phyloP scores from a whole-genome alignment of 2,113 vertebrate genomes.

The Lucifuga dentata region DNA sequence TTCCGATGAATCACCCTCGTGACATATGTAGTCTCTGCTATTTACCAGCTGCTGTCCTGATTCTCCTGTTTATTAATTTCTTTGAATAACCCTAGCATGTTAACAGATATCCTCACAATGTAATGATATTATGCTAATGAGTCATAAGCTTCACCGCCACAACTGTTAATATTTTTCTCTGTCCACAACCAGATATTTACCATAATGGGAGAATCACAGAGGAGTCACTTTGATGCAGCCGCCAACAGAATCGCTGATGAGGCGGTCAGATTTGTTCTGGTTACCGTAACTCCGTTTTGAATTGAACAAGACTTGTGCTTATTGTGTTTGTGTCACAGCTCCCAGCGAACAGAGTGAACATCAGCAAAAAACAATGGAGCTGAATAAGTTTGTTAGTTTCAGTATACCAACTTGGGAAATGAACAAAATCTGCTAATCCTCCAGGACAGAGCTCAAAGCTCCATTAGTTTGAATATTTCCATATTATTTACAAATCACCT shows the following conservation, averaged over 20 bases:
- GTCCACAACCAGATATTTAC: constrained; percentile 13
- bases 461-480: too few species aligned
- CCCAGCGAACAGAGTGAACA: too few species aligned
- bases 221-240: constrained; percentile 12
- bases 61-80: constrained; percentile 2
- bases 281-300: background rate
- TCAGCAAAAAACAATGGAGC: too few species aligned
- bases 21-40: background rate
- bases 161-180: constrained; percentile 10
- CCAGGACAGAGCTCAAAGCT: too few species aligned
- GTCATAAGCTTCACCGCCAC: constrained; percentile 3
- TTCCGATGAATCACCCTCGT: background rate
- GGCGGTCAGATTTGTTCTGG: background rate
- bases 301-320: constrained; percentile 17
- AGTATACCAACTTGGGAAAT: too few species aligned
- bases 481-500: too few species aligned
- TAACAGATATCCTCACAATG: constrained; percentile 1
- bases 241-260: background rate
- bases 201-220: background rate
- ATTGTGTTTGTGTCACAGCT: too few species aligned
- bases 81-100: background rate
- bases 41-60: background rate
- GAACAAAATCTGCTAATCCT: too few species aligned
- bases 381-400: too few species aligned
- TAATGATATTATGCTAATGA: constrained; percentile 24